Evolutionary conservation across 2,888 invertebrate species (phyloP), one percentile per base, ranked within the genome.

Genomic region (Melanostoma mellinum): DNA sequence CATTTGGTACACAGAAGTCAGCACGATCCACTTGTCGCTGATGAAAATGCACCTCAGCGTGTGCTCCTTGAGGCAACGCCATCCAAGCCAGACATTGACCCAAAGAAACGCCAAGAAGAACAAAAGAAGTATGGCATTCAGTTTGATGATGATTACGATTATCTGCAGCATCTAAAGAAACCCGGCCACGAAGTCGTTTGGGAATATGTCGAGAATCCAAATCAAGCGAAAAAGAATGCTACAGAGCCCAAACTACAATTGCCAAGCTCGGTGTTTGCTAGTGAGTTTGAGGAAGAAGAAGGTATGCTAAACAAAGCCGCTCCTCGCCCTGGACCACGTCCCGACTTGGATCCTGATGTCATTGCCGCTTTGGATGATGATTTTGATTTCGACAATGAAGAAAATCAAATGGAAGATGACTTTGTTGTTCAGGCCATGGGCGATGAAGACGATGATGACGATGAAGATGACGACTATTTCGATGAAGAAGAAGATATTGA

Each of bases 101-200:
- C 88, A 3, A 88, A 92, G 3, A 94, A 94, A 86, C 92, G 93
- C 0, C 93, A 92, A 85, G 94, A 95, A 85, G 95, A 96, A 87
- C 95, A 96, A 88, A 92, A 93, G 10, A 97, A 98, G 89, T 98
- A 94, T 93, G 99, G 98, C 1, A 95, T 99, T 80, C 97, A 95
- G 89, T 99, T 94, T 90, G 98, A 98, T 88, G 98, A 99, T 91
- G 97, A 98, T 87, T 98, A 98, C 90, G 95, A 99, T 90, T 99
- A 99, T 89, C 91, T 99, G 86, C 97, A 99, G 90, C 98, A 99
- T 93, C 93, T 99, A 73, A 90, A 89, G 72, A 87, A 89, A 77
- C 87, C 89, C 0, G 89, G 89, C 4, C 88, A 89, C 40, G 90
- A 90, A 38, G 87, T 89, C 1, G 89, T 90, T 8, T 91, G 91